These are phyloP conservation scores for Drosophila tsacasi DNA, from an alignment of 1,140 invertebrate species.

Conservation along the genomic window DNA sequence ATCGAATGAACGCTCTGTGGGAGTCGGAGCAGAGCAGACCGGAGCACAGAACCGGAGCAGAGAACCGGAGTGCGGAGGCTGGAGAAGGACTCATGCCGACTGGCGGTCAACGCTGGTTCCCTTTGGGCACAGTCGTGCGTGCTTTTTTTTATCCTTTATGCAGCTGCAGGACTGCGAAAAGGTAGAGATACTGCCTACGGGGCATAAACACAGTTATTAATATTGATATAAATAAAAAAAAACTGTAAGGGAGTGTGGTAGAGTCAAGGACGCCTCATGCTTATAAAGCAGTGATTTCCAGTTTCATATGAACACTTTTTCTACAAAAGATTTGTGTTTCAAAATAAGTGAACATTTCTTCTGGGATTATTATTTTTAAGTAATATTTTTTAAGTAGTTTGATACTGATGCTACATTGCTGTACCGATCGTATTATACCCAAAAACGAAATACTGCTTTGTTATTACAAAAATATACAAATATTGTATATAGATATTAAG, in stretches of 20 bases:
- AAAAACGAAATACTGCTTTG: background rate
- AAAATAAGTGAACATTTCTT: background rate
- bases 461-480: background rate
- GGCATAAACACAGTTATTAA: slow-evolving; percentile 70
- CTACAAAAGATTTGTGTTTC: background rate
- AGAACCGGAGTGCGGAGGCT: slow-evolving; percentile 1
- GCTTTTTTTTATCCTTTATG: slow-evolving; percentile 16
- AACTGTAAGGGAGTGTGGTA: background rate
- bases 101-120: slow-evolving; percentile 1
- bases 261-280: background rate
- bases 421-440: background rate
- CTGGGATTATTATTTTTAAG: background rate
- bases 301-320: no score
- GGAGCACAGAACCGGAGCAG: slow-evolving; percentile 23
- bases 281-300: no score
- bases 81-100: background rate
- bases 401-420: no score
- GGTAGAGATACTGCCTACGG: slow-evolving; percentile 49
- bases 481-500: no score
- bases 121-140: slow-evolving; percentile 30
- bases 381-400: background rate
- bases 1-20: slow-evolving; percentile 64
- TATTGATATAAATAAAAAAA: slow-evolving; percentile 66
- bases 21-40: slow-evolving; percentile 19
- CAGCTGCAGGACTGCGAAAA: slow-evolving; percentile 26